phyloP scores from a whole-genome alignment of 2,888 invertebrate species.

The Epinotia ramella region DNA sequence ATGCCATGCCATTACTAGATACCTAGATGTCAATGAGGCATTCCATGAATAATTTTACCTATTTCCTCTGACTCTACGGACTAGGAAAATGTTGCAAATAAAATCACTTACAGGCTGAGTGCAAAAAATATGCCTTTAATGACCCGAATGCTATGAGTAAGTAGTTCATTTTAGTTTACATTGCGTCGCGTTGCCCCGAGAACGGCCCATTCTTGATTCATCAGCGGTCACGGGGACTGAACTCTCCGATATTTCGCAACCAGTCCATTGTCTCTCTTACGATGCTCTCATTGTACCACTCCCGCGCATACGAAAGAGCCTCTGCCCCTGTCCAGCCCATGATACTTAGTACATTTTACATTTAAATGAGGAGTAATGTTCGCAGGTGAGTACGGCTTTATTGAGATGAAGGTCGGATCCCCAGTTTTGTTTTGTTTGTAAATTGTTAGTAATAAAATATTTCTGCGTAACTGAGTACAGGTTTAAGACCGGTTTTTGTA shows the following conservation, averaged over 20 bases:
- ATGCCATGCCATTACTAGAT: too few species aligned
- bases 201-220: conserved; percentile 4
- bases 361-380: conserved; percentile 31
- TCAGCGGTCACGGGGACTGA: conserved; percentile 39
- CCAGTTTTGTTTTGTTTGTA: conserved; percentile 43
- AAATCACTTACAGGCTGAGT: too few species aligned
- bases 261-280: conserved; percentile 43
- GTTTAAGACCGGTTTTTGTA: conserved; percentile 30
- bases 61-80: too few species aligned
- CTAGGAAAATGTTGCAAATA: too few species aligned
- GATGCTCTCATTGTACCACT: conserved; percentile 44
- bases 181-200: background rate
- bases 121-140: too few species aligned
- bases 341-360: conserved; percentile 22
- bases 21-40: too few species aligned
- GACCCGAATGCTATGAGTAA: too few species aligned
- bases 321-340: background rate
- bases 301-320: conserved; percentile 20
- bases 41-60: too few species aligned
- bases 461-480: conserved; percentile 33
- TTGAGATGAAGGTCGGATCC: conserved; percentile 48
- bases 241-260: conserved; percentile 46
- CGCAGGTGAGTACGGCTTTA: conserved; percentile 43
- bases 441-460: conserved; percentile 31
- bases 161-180: background rate